These are phyloP conservation scores for Hydroisotoma schaefferi DNA, from an alignment of 2,888 invertebrate genomes.

Conservation along the genomic window DNA sequence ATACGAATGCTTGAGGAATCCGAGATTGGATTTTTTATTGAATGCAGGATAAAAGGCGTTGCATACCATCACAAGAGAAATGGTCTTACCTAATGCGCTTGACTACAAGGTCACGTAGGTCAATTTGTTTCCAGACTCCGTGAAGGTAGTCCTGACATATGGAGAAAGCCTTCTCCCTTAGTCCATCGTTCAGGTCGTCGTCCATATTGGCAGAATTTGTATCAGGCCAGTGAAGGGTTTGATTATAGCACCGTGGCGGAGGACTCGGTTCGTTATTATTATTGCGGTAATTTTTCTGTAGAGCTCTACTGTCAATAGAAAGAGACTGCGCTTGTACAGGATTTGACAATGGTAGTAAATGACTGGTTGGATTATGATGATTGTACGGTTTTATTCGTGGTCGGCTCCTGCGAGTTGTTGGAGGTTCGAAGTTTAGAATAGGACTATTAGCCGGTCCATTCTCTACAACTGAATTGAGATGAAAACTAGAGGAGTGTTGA, in stretches of 20 bases:
- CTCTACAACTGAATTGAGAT: constrained; percentile 6
- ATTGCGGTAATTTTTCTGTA: too few species aligned
- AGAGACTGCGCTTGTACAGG: background rate
- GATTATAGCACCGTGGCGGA: background rate
- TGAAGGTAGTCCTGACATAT: constrained; percentile 86
- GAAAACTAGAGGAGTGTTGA: constrained; percentile 19
- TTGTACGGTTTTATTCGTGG: constrained; percentile 7
- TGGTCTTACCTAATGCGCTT: constrained; percentile 75
- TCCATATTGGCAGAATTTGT: constrained; percentile 29
- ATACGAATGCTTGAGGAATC: too few species aligned
- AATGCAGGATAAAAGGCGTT: too few species aligned
- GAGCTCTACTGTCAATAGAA: constrained; percentile 5
- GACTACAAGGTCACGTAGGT: constrained; percentile 70
- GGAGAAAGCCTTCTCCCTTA: constrained; percentile 75
- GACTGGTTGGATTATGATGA: constrained; percentile 15
- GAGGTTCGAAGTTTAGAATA: background rate
- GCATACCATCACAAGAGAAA: background rate
- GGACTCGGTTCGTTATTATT: background rate
- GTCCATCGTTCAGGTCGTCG: constrained; percentile 57
- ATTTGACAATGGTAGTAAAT: background rate
- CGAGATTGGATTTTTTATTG: too few species aligned
- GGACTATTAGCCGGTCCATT: background rate
- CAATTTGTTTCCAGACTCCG: constrained; percentile 84
- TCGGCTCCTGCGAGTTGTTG: background rate
- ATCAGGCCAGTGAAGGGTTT: constrained; percentile 6